Evolutionary conservation across 92 coral and sea anemone genomes (phyloP).

Genomic region (Siderastrea radians): DNA sequence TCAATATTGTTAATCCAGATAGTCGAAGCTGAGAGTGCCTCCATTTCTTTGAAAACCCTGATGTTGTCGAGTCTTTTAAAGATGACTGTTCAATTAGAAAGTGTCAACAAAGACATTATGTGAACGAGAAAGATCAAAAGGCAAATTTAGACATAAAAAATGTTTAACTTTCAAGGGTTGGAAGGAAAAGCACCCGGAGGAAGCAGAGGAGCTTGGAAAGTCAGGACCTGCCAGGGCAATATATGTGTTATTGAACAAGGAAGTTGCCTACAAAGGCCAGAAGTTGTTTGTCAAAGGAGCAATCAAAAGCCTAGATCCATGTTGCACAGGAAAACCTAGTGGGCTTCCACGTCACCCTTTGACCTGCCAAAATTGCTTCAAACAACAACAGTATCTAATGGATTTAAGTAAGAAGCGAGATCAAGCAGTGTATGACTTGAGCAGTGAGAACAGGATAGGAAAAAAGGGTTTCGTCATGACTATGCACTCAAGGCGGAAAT

Average conservation of each 20-base stretch:
- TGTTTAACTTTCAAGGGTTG: neutral
- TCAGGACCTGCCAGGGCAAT: slow-evolving; percentile 3
- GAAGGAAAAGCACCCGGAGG: slow-evolving; percentile 16
- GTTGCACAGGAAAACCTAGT: slow-evolving; percentile 26
- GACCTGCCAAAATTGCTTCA: slow-evolving; percentile 11
- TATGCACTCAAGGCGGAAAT: neutral
- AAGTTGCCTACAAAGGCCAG: slow-evolving; percentile 3
- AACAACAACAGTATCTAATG: slow-evolving; percentile 4
- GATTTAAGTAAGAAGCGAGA: slow-evolving; percentile 19
- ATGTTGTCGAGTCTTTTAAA: slow-evolving; percentile 6
- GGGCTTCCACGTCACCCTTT: slow-evolving; percentile 6
- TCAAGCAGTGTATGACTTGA: neutral
- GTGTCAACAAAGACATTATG: slow-evolving; percentile 2
- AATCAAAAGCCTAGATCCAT: slow-evolving; percentile 37
- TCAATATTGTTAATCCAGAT: slow-evolving; percentile 8
- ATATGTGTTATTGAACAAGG: slow-evolving; percentile 3
- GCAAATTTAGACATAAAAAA: neutral
- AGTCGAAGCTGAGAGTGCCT: slow-evolving; percentile 8
- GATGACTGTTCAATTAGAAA: neutral
- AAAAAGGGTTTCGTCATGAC: neutral
- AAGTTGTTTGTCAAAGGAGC: slow-evolving; percentile 21
- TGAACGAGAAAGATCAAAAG: slow-evolving; percentile 16
- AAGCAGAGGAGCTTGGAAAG: neutral
- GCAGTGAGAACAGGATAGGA: slow-evolving; percentile 6
- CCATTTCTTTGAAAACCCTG: slow-evolving; percentile 17